Evolutionary conservation across 2,113 vertebrate species (phyloP).

Genomic region (Oriolus oriolus): DNA sequence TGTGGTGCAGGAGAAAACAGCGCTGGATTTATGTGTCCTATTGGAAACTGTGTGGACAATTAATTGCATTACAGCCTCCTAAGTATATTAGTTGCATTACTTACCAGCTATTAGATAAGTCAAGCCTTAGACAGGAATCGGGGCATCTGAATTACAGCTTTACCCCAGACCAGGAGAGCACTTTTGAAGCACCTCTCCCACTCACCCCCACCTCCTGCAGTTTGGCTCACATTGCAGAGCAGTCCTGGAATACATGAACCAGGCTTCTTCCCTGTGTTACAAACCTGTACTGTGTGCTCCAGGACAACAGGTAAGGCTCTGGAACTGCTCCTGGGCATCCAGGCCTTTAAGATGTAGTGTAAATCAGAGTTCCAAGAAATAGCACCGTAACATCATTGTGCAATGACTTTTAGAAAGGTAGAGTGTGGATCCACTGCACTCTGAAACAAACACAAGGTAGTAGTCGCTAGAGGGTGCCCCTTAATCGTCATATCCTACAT

Average conservation of each 20-base stretch:
- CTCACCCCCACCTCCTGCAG: accelerated
- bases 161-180: background rate
- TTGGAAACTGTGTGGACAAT: background rate
- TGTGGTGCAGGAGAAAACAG: background rate
- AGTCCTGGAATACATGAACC: background rate
- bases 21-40: background rate
- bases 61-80: background rate
- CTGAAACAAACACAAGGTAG: background rate
- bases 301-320: background rate
- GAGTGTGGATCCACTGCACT: background rate
- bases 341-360: background rate
- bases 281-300: background rate
- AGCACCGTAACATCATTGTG: background rate
- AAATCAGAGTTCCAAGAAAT: background rate
- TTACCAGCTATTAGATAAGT: background rate
- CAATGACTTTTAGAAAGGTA: background rate
- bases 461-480: conserved; percentile 29
- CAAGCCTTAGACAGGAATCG: background rate
- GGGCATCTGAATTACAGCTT: background rate
- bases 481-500: background rate
- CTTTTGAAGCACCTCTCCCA: background rate
- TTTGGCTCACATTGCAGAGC: accelerated
- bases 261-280: accelerated
- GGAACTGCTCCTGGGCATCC: background rate
- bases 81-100: background rate